Conservation (phyloP, 2,888 invertebrate species). For the Thera britannica region DNA sequence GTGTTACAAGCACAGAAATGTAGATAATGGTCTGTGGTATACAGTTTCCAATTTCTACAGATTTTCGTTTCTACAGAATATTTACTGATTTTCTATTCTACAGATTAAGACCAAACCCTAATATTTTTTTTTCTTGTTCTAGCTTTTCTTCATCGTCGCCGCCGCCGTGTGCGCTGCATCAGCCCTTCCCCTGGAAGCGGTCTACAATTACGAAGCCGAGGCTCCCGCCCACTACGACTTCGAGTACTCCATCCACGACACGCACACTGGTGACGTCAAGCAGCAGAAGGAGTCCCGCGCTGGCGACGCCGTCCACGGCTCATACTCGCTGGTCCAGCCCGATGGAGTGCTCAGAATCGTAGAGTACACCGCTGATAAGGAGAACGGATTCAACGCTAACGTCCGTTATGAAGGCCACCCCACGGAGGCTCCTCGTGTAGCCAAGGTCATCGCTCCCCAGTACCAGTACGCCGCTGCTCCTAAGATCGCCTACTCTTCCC, state of each 20-base stretch:
- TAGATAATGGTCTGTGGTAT: too few species aligned
- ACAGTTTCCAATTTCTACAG: too few species aligned
- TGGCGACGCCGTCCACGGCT: conserved; percentile 75
- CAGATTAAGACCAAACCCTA: too few species aligned
- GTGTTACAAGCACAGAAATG: too few species aligned
- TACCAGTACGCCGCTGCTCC: conserved; percentile 42
- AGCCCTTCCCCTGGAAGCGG: conserved; percentile 55
- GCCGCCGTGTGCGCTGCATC: conserved; percentile 51
- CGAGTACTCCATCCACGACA: conserved; percentile 76
- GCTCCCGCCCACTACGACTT: conserved; percentile 76
- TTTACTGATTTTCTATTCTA: too few species aligned
- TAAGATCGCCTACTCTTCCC: conserved; percentile 46
- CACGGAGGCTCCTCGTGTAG: conserved; percentile 46
- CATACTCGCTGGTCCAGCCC: conserved; percentile 78
- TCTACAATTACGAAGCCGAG: conserved; percentile 62
- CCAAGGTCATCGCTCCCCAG: conserved; percentile 51
- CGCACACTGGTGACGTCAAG: conserved; percentile 75
- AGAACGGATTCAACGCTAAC: conserved; percentile 75
- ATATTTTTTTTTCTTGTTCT: conserved; percentile 33
- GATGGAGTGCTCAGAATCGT: conserved; percentile 77
- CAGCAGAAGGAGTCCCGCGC: conserved; percentile 75
- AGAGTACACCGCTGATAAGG: conserved; percentile 74
- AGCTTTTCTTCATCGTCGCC: conserved; percentile 65
- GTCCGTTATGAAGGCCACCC: conserved; percentile 77
- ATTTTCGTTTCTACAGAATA: too few species aligned